Evolutionary conservation across 2,113 vertebrate genomes (phyloP).

Genomic region (Cyanistes caeruleus): DNA sequence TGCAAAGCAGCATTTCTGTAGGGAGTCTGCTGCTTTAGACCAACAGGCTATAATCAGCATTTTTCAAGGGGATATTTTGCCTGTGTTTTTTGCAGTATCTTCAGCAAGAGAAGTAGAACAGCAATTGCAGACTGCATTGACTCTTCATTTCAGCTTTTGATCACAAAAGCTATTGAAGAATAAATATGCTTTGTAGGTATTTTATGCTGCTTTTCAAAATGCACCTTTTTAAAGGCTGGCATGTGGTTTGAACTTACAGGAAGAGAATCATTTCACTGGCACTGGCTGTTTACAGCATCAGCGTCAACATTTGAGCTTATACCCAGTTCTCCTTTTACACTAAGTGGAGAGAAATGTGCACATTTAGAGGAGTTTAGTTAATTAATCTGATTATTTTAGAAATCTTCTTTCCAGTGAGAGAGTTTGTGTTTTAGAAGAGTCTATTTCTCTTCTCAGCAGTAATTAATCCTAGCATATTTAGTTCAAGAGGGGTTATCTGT

Average conservation of each 20-base stretch:
- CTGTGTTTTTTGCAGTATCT: slow-evolving; percentile 6
- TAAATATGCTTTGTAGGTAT: background rate
- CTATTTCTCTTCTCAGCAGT: background rate
- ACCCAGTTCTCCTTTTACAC: background rate
- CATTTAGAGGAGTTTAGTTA: background rate
- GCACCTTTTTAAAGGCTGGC: background rate
- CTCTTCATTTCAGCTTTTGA: background rate
- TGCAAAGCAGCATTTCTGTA: background rate
- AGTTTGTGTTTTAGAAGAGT: background rate
- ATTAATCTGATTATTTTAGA: background rate
- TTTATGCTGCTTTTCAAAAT: background rate
- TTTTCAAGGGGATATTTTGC: slow-evolving; percentile 35
- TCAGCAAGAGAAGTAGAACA: background rate
- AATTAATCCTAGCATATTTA: background rate
- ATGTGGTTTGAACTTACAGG: background rate
- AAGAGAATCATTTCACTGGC: background rate
- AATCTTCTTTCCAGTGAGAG: background rate
- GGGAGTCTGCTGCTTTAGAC: background rate
- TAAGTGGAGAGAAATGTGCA: background rate
- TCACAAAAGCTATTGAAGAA: background rate
- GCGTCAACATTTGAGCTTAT: background rate
- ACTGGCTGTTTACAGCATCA: background rate
- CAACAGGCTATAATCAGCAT: slow-evolving; percentile 26
- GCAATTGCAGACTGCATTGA: background rate
- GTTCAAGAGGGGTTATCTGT: background rate